Base-by-base conservation (phyloP, 2,113 vertebrate species). In the Silurus meridionalis region DNA sequence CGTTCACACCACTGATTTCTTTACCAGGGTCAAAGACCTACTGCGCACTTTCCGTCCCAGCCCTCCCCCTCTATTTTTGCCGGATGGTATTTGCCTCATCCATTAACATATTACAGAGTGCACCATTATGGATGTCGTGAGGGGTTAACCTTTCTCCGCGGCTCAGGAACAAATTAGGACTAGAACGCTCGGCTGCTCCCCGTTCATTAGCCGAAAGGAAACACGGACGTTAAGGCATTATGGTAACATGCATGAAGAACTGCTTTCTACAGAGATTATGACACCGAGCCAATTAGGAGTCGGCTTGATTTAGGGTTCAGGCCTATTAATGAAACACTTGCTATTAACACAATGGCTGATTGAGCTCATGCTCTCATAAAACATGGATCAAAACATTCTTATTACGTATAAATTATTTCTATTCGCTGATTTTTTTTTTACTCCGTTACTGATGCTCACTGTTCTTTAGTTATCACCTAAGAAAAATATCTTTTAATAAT, bases 201-300 rank as follows among this genome's bases (percentile, higher is more conserved):
- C 66, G 86, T 81, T 89, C 89, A 81, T 89, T 89, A 89, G 89
- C 71, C 66, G 79, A 87, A 82, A 90, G 85, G 81, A 85, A 87
- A 80, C 80, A 83, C 58, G 66, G 82, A 84, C 80, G 77, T 81
- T 87, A 87, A 84, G 87, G 82, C 86, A 82, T 89, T 57, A 83
- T 53, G 84, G 25, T n/a, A 53, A 71, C 82, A 17, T 8, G 50
- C 55, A 85, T 86, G 89, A 90, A 82, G 87, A 88, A 90, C 78
- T 72, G 83, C 84, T 78, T 74, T 46, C 66, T 80, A 83, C 86
- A 37, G 14, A 88, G 75, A 77, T 85, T 90, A 90, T 89, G 84
- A 90, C 87, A 83, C 80, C 71, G 64, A 89, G 85, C 90, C 90
- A 89, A 91, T 92, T 91, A 92, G 81, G 71, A 80, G 88, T 74